Evolutionary conservation across 2,113 vertebrate species (phyloP).

Genomic region (Leucosticte australis): DNA sequence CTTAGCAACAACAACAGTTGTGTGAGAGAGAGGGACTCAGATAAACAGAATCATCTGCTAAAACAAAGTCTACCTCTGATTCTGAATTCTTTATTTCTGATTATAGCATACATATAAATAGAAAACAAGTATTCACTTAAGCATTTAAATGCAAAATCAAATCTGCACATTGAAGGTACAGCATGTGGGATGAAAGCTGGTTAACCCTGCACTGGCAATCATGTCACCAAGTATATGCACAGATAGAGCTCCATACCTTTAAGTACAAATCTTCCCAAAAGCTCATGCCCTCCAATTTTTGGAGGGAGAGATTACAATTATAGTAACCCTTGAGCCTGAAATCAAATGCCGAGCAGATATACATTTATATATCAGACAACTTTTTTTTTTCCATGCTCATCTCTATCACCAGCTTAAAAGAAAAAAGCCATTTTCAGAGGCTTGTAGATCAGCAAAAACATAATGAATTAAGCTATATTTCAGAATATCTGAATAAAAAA

Average conservation of each 20-base stretch:
- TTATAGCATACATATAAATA: background rate
- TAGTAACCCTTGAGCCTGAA: background rate
- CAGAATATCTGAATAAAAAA: conserved; percentile 24
- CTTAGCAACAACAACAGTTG: background rate
- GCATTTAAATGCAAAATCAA: background rate
- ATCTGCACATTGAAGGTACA: background rate
- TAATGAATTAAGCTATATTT: background rate
- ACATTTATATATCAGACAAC: background rate
- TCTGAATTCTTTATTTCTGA: background rate
- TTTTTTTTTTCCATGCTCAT: background rate
- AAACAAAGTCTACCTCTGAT: background rate
- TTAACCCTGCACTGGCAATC: background rate
- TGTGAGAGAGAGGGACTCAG: background rate
- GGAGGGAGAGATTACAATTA: background rate
- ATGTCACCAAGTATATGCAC: background rate
- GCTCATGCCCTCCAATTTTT: background rate
- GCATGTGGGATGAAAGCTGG: background rate
- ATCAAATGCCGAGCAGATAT: background rate
- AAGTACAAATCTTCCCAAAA: background rate
- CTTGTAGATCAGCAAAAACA: background rate
- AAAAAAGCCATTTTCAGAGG: background rate
- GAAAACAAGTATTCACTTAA: background rate
- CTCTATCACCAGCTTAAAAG: background rate
- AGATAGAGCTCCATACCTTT: background rate
- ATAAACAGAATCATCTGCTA: background rate